Evolutionary conservation across 2,888 invertebrate species (phyloP).

Genomic region (Pristionchus exspectatus): DNA sequence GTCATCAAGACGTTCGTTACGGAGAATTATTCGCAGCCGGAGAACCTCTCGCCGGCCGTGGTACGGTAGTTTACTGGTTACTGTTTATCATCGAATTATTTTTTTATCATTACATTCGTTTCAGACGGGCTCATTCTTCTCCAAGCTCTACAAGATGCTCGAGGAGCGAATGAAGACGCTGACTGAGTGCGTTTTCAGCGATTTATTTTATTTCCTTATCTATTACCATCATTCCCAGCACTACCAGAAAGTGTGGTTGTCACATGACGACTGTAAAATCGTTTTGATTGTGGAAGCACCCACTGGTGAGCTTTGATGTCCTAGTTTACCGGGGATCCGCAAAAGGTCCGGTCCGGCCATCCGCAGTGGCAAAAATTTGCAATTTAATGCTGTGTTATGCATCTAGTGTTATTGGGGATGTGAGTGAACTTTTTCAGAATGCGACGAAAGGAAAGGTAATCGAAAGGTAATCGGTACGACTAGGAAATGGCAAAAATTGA

Average conservation of each 20-base stretch:
- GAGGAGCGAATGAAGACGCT: background rate
- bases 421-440: too few species aligned
- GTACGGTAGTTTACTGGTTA: background rate
- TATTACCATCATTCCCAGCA: background rate
- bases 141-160: background rate
- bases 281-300: too few species aligned
- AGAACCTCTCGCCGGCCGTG: background rate
- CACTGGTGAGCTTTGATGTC: too few species aligned
- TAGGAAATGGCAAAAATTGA: too few species aligned
- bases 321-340: too few species aligned
- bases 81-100: background rate
- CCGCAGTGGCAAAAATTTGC: too few species aligned
- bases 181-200: background rate
- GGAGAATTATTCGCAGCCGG: background rate
- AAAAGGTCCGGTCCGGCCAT: too few species aligned
- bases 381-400: too few species aligned
- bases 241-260: background rate
- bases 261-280: background rate
- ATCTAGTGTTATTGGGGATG: too few species aligned
- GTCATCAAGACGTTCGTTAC: background rate
- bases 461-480: too few species aligned
- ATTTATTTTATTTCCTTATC: background rate
- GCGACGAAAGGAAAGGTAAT: too few species aligned
- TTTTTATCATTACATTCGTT: background rate
- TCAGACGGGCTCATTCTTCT: slow-evolving; percentile 17